A percentile compares a stretch with the other conserved stretches of the same genome.
Conservation (phyloP, 1,140 invertebrate species). For the Araneus ventricosus region DNA sequence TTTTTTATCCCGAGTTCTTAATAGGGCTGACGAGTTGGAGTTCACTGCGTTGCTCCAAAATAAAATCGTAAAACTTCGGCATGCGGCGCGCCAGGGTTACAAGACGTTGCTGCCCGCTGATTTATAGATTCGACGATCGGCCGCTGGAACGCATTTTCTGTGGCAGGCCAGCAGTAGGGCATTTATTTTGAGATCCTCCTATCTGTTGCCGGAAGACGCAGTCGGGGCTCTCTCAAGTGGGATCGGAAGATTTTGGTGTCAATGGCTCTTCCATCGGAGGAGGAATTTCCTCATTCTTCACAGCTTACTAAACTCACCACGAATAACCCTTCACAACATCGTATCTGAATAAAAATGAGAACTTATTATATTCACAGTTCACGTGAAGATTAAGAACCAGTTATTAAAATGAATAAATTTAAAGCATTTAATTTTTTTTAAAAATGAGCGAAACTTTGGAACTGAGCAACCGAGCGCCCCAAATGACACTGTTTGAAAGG, state of each 20-base stretch:
- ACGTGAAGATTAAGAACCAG: too few relatives aligned
- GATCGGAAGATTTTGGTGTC: constrained; percentile 11
- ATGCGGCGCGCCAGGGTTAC: neutral
- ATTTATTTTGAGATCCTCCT: constrained; percentile 43
- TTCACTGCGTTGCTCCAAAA: neutral
- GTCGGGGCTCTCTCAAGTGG: neutral
- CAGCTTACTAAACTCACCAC: too few relatives aligned
- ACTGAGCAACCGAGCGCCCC: too few relatives aligned
- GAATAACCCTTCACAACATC: too few relatives aligned
- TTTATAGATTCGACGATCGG: constrained; percentile 44
- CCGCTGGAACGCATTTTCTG: constrained; percentile 3
- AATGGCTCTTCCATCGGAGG: neutral
- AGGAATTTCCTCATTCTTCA: neutral
- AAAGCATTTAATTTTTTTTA: too few relatives aligned
- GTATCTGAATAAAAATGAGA: too few relatives aligned
- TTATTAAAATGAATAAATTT: too few relatives aligned
- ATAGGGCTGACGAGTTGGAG: neutral
- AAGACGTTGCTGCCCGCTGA: constrained; percentile 11
- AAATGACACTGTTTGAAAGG: too few relatives aligned
- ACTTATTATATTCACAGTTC: too few relatives aligned
- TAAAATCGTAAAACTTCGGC: constrained; percentile 14
- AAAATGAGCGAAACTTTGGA: too few relatives aligned
- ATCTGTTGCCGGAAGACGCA: constrained; percentile 40
- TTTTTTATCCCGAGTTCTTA: neutral
- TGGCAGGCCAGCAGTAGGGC: neutral